These are phyloP conservation scores for Tenthredo scrophulariae DNA, from an alignment of 2,888 invertebrate species.

Conservation along the genomic window DNA sequence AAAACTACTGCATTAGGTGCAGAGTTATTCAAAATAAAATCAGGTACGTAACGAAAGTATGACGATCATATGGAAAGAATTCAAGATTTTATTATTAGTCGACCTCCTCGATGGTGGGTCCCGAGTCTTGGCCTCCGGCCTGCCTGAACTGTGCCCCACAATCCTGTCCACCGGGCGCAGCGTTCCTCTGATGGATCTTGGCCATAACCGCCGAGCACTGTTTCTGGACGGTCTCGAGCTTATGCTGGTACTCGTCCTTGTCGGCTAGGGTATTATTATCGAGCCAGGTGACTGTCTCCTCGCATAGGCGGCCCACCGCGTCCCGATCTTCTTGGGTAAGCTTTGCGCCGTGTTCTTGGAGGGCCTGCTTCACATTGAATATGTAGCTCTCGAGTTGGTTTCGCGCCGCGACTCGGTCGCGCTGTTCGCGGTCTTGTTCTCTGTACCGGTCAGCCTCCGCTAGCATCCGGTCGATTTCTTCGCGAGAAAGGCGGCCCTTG, in stretches of 20 bases:
- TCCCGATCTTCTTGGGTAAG: slow-evolving; percentile 83
- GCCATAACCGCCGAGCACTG: too few species aligned
- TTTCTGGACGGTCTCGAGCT: too few species aligned
- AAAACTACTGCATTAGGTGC: not conserved
- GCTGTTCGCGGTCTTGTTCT: slow-evolving; percentile 81
- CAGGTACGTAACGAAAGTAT: too few species aligned
- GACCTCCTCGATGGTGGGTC: slow-evolving; percentile 87
- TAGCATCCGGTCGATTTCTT: slow-evolving; percentile 90
- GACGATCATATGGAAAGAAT: not conserved
- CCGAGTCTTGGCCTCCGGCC: slow-evolving; percentile 76
- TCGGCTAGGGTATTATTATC: slow-evolving; percentile 85
- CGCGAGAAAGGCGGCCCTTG: slow-evolving; percentile 88
- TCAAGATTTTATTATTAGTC: slow-evolving; percentile 78
- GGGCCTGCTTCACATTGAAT: slow-evolving; percentile 85
- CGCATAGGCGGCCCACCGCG: slow-evolving; percentile 79
- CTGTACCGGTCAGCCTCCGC: slow-evolving; percentile 87
- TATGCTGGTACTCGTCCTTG: slow-evolving; percentile 68
- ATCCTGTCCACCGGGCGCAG: too few species aligned
- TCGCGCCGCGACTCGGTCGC: slow-evolving; percentile 81
- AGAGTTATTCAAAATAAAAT: not conserved
- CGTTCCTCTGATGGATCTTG: too few species aligned
- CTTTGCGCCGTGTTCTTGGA: slow-evolving; percentile 82
- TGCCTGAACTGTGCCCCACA: slow-evolving; percentile 47
- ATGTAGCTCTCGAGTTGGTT: slow-evolving; percentile 87
- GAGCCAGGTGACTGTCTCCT: slow-evolving; percentile 83